Conservation (phyloP, 2,113 vertebrate genomes). For the Grantiella picta region DNA sequence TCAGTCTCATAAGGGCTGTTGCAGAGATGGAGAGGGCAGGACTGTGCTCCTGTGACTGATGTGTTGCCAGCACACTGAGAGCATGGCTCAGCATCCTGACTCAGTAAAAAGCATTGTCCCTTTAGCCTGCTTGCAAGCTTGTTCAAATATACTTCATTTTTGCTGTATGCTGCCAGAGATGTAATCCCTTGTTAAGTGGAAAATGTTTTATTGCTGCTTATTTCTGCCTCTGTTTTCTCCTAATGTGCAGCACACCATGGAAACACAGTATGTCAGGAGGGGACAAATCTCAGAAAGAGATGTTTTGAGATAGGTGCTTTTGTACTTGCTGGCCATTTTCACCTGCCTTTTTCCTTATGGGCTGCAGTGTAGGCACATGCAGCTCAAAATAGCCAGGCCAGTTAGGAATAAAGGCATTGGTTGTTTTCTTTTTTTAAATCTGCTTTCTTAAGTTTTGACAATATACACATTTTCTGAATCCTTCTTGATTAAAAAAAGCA, state of each 20-base stretch:
- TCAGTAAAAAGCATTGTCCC: background rate
- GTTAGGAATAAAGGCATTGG: background rate
- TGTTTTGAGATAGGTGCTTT: background rate
- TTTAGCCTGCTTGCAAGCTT: background rate
- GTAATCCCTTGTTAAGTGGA: background rate
- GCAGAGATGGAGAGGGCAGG: background rate
- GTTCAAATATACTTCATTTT: background rate
- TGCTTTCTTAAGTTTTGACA: background rate
- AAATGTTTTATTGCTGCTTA: background rate
- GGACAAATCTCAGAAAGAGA: background rate
- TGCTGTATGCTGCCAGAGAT: background rate
- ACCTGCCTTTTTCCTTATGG: background rate
- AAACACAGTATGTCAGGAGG: background rate
- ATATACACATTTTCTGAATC: background rate
- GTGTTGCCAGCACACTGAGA: rapidly evolving
- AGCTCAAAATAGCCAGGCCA: background rate
- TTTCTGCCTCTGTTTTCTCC: background rate
- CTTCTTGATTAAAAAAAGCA: background rate
- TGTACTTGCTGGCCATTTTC: background rate
- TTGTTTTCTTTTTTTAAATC: background rate
- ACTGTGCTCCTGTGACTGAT: background rate
- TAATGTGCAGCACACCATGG: background rate
- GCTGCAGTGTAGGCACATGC: background rate
- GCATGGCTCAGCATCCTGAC: background rate
- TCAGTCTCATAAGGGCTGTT: background rate